phyloP scores from a whole-genome alignment of 2,797 vertebrate genomes.

The Sternotherus odoratus region DNA sequence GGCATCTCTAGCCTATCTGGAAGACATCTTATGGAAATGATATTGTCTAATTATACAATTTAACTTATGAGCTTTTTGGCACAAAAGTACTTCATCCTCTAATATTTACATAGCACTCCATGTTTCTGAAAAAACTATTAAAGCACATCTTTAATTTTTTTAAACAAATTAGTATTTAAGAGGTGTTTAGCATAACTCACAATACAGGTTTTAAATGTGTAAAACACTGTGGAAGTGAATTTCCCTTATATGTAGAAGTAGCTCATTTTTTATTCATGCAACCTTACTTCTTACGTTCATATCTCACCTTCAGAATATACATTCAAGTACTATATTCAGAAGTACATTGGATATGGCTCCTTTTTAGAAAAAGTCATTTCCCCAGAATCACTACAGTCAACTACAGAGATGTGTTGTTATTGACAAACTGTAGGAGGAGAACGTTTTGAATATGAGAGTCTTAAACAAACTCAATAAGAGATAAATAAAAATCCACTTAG shows the following conservation, averaged over 20 bases:
- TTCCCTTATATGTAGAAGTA: background rate
- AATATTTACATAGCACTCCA: background rate
- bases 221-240: background rate
- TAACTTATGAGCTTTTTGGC: background rate
- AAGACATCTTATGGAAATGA: conserved; percentile 32
- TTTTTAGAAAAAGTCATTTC: background rate
- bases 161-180: background rate
- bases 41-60: conserved; percentile 38
- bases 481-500: background rate
- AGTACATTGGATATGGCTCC: background rate
- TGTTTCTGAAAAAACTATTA: background rate
- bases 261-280: background rate
- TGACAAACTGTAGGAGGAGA: background rate
- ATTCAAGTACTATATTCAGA: background rate
- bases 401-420: background rate
- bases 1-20: conserved; percentile 24
- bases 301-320: background rate
- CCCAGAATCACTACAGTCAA: background rate
- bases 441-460: conserved; percentile 37
- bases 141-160: background rate
- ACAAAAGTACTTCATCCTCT: background rate
- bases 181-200: background rate
- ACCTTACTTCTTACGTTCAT: background rate
- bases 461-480: background rate
- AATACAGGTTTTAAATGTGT: background rate